Evolutionary conservation across 2,113 vertebrate species (phyloP).

Genomic region (Antidorcas marsupialis): DNA sequence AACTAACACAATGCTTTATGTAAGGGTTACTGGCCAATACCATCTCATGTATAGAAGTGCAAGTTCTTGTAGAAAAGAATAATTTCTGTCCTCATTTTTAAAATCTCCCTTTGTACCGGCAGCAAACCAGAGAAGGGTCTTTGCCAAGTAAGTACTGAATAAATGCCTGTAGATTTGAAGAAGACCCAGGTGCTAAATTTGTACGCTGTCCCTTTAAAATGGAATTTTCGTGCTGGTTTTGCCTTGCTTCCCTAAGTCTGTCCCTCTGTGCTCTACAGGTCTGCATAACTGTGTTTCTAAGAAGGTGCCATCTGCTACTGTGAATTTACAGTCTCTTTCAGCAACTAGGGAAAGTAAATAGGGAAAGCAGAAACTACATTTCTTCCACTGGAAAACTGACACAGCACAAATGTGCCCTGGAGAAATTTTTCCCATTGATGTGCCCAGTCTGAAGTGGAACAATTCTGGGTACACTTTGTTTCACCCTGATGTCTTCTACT

Average conservation of each 20-base stretch:
- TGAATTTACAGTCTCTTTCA: slow-evolving; percentile 60
- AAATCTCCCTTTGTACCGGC: not conserved
- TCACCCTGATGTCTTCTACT: not conserved
- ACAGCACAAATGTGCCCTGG: slow-evolving; percentile 3
- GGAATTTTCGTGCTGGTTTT: not conserved
- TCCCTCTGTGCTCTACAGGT: slow-evolving; percentile 34
- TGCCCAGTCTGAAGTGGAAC: not conserved
- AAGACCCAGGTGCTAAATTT: not conserved
- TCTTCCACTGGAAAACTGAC: slow-evolving; percentile 48
- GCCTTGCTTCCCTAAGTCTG: not conserved
- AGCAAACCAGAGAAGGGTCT: not conserved
- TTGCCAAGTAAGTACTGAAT: not conserved
- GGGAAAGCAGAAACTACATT: slow-evolving; percentile 25
- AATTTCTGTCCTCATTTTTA: not conserved
- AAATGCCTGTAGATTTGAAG: not conserved
- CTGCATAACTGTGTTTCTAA: slow-evolving; percentile 39
- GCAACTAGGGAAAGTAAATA: slow-evolving; percentile 49
- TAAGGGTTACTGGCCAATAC: not conserved
- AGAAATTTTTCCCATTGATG: slow-evolving; percentile 34
- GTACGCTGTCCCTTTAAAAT: slow-evolving; percentile 28
- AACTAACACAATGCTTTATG: not conserved
- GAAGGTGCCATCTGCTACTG: slow-evolving; percentile 67
- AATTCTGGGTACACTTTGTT: not conserved
- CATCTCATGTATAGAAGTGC: not conserved
- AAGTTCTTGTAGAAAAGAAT: not conserved